Base-by-base conservation (phyloP, 2,888 invertebrate genomes). In the Sarcophaga rosellei region DNA sequence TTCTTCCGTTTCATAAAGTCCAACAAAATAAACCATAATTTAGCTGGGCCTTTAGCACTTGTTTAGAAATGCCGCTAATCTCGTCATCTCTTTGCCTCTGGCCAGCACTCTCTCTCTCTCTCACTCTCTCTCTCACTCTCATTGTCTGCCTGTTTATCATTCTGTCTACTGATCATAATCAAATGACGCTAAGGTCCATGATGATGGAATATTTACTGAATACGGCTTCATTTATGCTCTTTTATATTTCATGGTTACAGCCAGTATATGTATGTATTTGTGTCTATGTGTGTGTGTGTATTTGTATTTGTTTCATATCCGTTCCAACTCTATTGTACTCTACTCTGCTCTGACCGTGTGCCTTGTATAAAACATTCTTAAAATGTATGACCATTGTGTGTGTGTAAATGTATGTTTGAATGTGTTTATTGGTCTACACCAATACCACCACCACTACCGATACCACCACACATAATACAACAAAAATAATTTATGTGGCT, bases 401-500 rank as follows among this genome's bases (percentile, higher is more conserved):
- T 85, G 85, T 89, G 86, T 86, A 65, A 63, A 70, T 77, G 80
- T 84, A 25, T 82, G 65, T 66, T 47, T 62, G 44, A 65, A 47
- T 83, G 85, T 84, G 85, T 88, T 86, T 82, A 87, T 87, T 84
- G 65, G 63, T 74, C 57, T 65, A 69, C 70, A 81, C 68, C 72
- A 70, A 75, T 81, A 81, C 81, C 74, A 85, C 12, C 2, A 83
- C 82, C 35, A 35, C 35, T 35, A 1, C 35, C 35, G 35, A 35
- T 35, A 62, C 74, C 57, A 69, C 72, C 70, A 81, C 74, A 75
- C 74, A 75, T 81, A 81, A 84, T 78, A 85, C 12, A 12, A 83
- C 84, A 80, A 83, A 85, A 88, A 84, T 88, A 88, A 88, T 88
- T 88, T 86, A 88, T 88, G 88, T 86, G 85, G 87, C 85, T 88